Percentiles rank a stretch among this genome's conserved stretches.
Evolutionary conservation across 2,888 invertebrate species (phyloP).

Genomic region (Chalcis sispes): DNA sequence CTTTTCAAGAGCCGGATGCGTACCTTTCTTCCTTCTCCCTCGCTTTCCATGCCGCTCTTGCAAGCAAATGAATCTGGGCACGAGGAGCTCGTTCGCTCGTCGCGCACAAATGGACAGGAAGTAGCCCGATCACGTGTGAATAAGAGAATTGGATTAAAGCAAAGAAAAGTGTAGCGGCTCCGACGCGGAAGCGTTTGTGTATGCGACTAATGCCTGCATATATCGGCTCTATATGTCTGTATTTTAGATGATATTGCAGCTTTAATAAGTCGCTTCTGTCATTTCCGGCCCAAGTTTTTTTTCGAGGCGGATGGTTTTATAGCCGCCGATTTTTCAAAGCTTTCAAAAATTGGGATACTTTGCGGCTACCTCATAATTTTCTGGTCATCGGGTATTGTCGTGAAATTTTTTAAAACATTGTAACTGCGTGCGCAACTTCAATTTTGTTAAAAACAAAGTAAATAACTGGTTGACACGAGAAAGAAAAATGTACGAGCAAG

Average conservation of each 20-base stretch:
- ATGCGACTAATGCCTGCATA: constrained; percentile 30
- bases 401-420: too few relatives aligned
- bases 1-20: constrained; percentile 67
- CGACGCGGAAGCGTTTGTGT: not conserved
- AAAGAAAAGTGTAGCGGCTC: constrained; percentile 30
- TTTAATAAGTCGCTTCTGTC: constrained; percentile 39
- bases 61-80: too few relatives aligned
- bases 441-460: too few relatives aligned
- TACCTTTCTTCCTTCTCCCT: constrained; percentile 35
- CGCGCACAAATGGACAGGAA: constrained; percentile 69
- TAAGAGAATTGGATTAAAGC: constrained; percentile 70
- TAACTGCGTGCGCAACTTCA: too few relatives aligned
- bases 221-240: constrained; percentile 9
- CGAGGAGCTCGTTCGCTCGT: constrained; percentile 60
- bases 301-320: too few relatives aligned
- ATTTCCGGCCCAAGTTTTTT: constrained; percentile 13
- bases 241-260: constrained; percentile 49
- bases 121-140: constrained; percentile 65
- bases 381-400: too few relatives aligned
- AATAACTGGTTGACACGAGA: too few relatives aligned
- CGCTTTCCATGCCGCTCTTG: constrained; percentile 60
- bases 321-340: not conserved
- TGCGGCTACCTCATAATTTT: not conserved
- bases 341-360: not conserved
- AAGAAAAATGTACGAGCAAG: too few relatives aligned